A percentile compares a stretch with the other conserved stretches of the same genome.
phyloP scores from a whole-genome alignment of 2,888 invertebrate species.

The Dyspetes luteomarginatus region DNA sequence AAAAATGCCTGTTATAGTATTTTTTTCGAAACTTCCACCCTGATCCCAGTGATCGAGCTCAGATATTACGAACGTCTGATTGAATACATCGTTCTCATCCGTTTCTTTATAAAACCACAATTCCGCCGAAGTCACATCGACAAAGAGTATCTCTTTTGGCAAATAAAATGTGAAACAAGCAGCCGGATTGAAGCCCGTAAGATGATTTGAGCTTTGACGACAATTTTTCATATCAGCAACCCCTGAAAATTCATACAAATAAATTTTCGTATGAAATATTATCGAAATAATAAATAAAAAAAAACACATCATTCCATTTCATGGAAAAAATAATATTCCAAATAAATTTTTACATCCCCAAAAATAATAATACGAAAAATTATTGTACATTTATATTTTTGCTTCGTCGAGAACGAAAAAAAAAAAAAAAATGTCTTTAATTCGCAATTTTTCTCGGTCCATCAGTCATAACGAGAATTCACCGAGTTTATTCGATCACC shows the following conservation, averaged over 20 bases:
- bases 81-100: constrained; percentile 87
- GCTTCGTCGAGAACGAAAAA: not conserved
- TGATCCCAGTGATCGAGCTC: constrained; percentile 92
- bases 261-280: not conserved
- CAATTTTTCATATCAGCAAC: constrained; percentile 83
- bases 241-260: constrained; percentile 80
- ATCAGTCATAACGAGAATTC: constrained; percentile 63
- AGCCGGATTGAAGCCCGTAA: constrained; percentile 85
- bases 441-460: constrained; percentile 57
- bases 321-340: not conserved
- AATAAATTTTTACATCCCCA: not conserved
- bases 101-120: constrained; percentile 92
- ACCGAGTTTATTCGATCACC: constrained; percentile 62
- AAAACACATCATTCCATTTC: no score
- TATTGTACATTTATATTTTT: not conserved
- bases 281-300: no score
- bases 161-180: constrained; percentile 91
- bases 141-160: constrained; percentile 89
- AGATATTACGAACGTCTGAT: constrained; percentile 91
- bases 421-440: constrained; percentile 11
- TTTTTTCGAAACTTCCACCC: constrained; percentile 88
- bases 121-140: constrained; percentile 91
- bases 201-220: constrained; percentile 78
- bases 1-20: constrained; percentile 91
- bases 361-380: not conserved